Base-by-base conservation (phyloP, 2,113 vertebrate genomes). In the Crotalus viridis region DNA sequence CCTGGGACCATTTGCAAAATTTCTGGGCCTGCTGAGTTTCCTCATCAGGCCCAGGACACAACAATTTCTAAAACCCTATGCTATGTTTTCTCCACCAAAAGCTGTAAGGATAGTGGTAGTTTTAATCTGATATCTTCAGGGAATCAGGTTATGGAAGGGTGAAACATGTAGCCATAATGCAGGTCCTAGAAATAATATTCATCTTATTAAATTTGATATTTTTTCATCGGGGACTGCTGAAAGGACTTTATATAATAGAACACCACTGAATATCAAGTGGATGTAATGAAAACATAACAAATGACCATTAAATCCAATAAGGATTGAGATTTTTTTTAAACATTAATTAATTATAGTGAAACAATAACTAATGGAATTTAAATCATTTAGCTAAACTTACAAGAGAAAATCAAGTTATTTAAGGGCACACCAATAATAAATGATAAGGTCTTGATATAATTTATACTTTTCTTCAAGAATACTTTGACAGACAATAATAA, bases 391-490 rank as follows among this genome's bases (percentile, higher is more conserved):
- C 55, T 26, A 52, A 93, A 91, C 81, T 89, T 93, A 46, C 48
- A 85, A 87, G 87, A 93, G 57, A 2, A 6, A 90, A 74, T 26
- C 87, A 90, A 22, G 4, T 61, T 85, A 89, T 93, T 90, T 90
- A 91, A 92, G 21, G 28, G 10, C 26, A 12, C 57, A 92, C 89
- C 88, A 91, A 91, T 93, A 91, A 93, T 89, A 89, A 91, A 93
- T 90, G 64, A 74, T 87, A 91, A 89, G 85, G 46, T 59, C 46
- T 91, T 91, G 55, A 93, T 89, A 93, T 93, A 93, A 91, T 91
- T 93, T 93, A 93, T 85, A 89, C 46, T 89, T 90, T 93, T 93
- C 92, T 86, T 93, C 74, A 93, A 93, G 69, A 93, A 89, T 93
- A 3, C 88, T 90, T 92, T 93, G 92, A 90, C 92, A 93, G 52